Percentiles rank a stretch among this genome's conserved stretches.
phyloP scores from a whole-genome alignment of 2,888 invertebrate genomes.

The Erebia palarica region DNA sequence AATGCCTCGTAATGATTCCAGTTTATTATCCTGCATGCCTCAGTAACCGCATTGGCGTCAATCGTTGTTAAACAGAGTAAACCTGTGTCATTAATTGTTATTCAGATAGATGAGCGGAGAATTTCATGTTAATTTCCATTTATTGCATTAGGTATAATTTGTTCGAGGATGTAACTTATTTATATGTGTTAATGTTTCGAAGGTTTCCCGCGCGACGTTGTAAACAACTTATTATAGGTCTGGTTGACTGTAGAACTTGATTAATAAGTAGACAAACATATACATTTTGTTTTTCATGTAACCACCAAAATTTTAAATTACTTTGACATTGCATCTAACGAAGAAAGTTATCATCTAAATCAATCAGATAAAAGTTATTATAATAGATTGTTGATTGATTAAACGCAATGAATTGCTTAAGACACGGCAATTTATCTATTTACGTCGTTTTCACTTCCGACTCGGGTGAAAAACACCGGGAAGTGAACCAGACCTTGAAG shows the following conservation, averaged over 20 bases:
- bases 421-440: constrained; percentile 8
- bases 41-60: constrained; percentile 39
- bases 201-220: neutral
- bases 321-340: neutral
- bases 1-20: constrained; percentile 31
- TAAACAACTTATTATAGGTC: constrained; percentile 2
- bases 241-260: neutral
- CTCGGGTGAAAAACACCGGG: constrained; percentile 32
- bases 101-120: neutral
- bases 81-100: constrained; percentile 11
- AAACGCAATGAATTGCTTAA: no score
- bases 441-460: constrained; percentile 26
- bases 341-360: neutral
- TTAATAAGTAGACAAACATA: neutral
- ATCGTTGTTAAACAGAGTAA: constrained; percentile 18
- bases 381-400: no score
- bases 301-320: neutral
- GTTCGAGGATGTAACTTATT: neutral
- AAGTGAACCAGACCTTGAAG: constrained; percentile 27
- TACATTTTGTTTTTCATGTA: neutral
- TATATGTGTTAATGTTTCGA: neutral
- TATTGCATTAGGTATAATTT: neutral
- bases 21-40: constrained; percentile 32
- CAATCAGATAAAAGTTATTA: neutral
- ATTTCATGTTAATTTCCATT: constrained; percentile 7